A percentile compares a stretch with the other conserved stretches of the same genome.
These are phyloP conservation scores for Magallana gigas DNA, from an alignment of 1,140 invertebrate species.

Conservation along the genomic window DNA sequence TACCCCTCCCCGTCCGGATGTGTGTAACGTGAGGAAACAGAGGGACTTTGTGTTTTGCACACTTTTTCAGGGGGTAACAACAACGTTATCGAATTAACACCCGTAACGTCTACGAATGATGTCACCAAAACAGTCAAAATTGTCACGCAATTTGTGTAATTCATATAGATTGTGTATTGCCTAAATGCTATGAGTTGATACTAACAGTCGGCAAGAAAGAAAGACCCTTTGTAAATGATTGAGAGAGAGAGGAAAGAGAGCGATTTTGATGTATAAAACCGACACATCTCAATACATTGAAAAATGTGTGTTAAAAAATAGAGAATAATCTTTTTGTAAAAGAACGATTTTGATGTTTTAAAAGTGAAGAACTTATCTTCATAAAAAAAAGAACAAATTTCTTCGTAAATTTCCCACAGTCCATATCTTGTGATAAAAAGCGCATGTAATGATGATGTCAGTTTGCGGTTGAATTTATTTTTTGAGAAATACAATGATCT, in stretches of 20 bases:
- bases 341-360: too few species aligned
- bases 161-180: slow-evolving; percentile 15
- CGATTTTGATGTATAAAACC: too few species aligned
- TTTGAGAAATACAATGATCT: neutral
- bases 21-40: neutral
- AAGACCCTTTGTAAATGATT: too few species aligned
- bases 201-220: too few species aligned
- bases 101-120: neutral
- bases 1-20: neutral
- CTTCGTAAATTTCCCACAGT: neutral
- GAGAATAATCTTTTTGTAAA: too few species aligned
- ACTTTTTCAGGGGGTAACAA: neutral
- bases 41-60: neutral
- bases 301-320: too few species aligned
- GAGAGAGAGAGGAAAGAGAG: too few species aligned
- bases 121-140: neutral
- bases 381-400: too few species aligned
- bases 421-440: neutral
- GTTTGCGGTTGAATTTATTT: neutral
- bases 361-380: too few species aligned
- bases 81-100: slow-evolving; percentile 14
- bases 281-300: too few species aligned
- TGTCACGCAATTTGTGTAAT: slow-evolving; percentile 3
- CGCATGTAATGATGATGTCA: neutral
- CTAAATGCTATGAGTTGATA: too few species aligned